phyloP scores from a whole-genome alignment of 1,140 invertebrate genomes.

The Sminthurides bifidus region DNA sequence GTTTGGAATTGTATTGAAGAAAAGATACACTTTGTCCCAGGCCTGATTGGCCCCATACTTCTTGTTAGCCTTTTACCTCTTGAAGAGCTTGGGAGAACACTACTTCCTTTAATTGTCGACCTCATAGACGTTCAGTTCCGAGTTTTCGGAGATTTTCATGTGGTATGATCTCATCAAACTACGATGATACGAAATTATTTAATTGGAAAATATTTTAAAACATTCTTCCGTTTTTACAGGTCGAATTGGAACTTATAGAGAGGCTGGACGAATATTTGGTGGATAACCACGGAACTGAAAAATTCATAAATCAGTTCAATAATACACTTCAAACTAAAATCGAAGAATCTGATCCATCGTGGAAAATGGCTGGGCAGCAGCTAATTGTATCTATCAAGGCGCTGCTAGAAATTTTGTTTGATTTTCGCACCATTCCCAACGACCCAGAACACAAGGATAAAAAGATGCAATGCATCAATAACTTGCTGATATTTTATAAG shows the following conservation, averaged over 20 bases:
- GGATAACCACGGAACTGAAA: no score
- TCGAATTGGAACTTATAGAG: no score
- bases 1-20: slow-evolving; percentile 40
- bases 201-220: background rate
- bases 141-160: slow-evolving; percentile 66
- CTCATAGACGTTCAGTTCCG: slow-evolving; percentile 91
- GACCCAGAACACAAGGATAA: slow-evolving; percentile 85
- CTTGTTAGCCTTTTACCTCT: slow-evolving; percentile 89
- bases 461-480: slow-evolving; percentile 93
- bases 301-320: no score
- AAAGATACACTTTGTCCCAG: slow-evolving; percentile 71
- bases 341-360: no score
- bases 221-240: no score
- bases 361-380: background rate
- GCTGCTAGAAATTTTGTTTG: slow-evolving; percentile 72
- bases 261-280: no score
- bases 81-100: slow-evolving; percentile 72
- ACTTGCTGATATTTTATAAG: slow-evolving; percentile 94
- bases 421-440: slow-evolving; percentile 84
- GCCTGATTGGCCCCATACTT: slow-evolving; percentile 84
- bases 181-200: no score
- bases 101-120: slow-evolving; percentile 81
- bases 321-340: no score
- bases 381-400: slow-evolving; percentile 58
- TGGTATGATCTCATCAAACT: slow-evolving; percentile 37